These are phyloP conservation scores for Leptobrachium ailaonicum DNA, from an alignment of 2,113 vertebrate species.

Conservation along the genomic window DNA sequence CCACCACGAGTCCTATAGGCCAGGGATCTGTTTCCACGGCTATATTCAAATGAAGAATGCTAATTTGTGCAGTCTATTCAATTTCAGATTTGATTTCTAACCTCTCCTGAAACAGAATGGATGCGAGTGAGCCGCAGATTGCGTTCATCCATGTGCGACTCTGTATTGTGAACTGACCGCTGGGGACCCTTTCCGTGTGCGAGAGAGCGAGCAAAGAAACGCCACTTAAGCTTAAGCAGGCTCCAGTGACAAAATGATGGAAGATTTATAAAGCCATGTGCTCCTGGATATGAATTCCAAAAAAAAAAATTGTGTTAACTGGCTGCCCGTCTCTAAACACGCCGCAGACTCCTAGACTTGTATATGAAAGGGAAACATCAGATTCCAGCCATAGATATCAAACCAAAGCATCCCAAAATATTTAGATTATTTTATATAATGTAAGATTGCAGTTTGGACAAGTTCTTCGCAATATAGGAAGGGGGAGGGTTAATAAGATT, in stretches of 20 bases:
- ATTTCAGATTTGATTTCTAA: conserved; percentile 17
- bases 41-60: conserved; percentile 25
- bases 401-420: not conserved
- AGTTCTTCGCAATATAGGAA: not conserved
- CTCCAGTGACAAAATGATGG: conserved; percentile 15
- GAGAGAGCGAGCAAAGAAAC: conserved; percentile 16
- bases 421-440: not conserved
- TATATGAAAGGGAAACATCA: not conserved
- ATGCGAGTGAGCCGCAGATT: conserved; percentile 18
- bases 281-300: conserved; percentile 13
- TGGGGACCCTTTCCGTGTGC: not conserved
- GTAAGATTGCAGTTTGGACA: not conserved
- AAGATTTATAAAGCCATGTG: conserved; percentile 25
- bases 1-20: too few species aligned
- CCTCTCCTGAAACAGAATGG: not conserved
- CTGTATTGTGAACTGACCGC: conserved; percentile 23
- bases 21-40: not conserved
- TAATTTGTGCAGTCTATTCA: conserved; percentile 8
- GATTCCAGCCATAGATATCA: not conserved
- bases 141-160: conserved; percentile 26
- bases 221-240: conserved; percentile 2
- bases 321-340: not conserved
- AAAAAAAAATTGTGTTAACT: conserved; percentile 8
- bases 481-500: conserved; percentile 16
- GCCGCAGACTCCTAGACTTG: not conserved